Base-by-base conservation (phyloP, 2,888 invertebrate genomes). In the Nebria brevicollis region DNA sequence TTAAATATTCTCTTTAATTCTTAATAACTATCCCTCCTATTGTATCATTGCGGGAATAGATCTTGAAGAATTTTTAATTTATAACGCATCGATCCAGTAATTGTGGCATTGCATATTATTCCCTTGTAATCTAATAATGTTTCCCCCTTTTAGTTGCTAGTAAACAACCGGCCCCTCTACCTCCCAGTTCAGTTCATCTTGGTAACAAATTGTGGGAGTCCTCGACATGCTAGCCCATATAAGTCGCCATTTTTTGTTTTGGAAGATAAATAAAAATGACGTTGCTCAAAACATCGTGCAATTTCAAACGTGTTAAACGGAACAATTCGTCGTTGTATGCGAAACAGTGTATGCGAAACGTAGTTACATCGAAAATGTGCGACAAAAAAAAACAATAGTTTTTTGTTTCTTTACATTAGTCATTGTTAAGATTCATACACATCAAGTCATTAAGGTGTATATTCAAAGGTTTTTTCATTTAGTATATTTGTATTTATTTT, bases 141-240 rank as follows among this genome's bases (percentile, higher is more conserved):
- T 54, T 54, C 13, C 54, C 34, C 54, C 54, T 54, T 86, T 82
- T 85, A 87, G 87, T 89, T 90, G 90, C 88, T 87, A 90, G 90
- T 86, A 92, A 93, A 88, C 92, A 93, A 87, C 93, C 90, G 85
- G 93, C 93, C 83, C 93, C 93, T 82, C 90, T 90, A 86, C 93
- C 93, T 83, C 93, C 93, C 84, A 86, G 86, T 77, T 89, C 90
- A 81, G 87, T 92, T 82, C 92, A 92, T 85, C 89, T 92, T 84
- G 89, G 89, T 83, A 90, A 90, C 83, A 92, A 92, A 90, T 87
- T 89, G 85, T 92, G 89, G 91, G 88, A 90, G 82, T 91, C 92
- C 68, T 90, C 90, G 75, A 87, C 88, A 42, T 90, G 90, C 89
- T 90, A 89, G 87, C 88, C 83, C 68, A 43, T 70, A 70, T 75